Conservation (phyloP, 2,113 vertebrate genomes). For the Odobenus rosmarus region DNA sequence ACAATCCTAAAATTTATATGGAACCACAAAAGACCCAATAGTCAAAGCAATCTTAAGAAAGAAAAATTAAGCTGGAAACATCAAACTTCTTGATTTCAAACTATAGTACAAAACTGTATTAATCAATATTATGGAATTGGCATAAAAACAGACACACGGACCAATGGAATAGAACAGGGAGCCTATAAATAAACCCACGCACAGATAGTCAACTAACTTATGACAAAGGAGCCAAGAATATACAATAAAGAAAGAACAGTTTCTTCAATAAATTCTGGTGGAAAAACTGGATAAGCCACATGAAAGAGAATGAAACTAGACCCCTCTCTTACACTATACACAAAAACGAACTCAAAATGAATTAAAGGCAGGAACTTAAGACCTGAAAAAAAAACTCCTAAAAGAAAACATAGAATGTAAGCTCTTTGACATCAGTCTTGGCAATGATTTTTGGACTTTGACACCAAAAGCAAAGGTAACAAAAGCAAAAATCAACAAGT, state of each 20-base stretch:
- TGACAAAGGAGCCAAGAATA: background rate
- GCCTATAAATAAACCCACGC: background rate
- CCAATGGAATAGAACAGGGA: background rate
- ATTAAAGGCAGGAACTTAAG: background rate
- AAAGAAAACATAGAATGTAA: background rate
- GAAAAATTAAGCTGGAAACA: background rate
- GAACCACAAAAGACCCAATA: background rate
- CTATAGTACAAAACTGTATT: background rate
- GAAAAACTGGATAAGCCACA: background rate
- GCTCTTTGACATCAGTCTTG: background rate
- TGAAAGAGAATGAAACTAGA: background rate
- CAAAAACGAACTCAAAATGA: background rate
- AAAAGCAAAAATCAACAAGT: background rate
- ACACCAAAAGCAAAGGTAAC: background rate
- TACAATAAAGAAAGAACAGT: background rate
- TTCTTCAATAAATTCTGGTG: background rate
- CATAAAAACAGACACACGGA: background rate
- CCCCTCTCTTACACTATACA: background rate
- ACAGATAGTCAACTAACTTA: background rate
- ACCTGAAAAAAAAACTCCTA: background rate
- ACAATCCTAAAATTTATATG: background rate
- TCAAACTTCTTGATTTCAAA: background rate
- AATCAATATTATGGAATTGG: background rate
- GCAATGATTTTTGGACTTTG: background rate
- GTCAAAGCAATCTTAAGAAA: background rate